Percentiles rank a stretch among this genome's conserved stretches.
Evolutionary conservation across 2,113 vertebrate species (phyloP).

Genomic region (Amblyornis subalaris): DNA sequence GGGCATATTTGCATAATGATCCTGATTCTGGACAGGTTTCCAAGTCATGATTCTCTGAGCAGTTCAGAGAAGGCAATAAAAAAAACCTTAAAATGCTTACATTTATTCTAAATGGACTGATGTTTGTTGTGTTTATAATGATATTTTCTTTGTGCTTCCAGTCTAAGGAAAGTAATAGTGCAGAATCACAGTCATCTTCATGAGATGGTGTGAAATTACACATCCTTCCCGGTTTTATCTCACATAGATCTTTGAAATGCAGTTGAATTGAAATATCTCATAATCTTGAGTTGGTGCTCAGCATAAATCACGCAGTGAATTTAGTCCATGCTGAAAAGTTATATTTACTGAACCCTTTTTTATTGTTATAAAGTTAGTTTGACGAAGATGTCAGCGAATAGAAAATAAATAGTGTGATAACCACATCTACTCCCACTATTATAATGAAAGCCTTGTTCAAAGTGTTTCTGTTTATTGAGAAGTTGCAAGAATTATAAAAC

Average conservation of each 20-base stretch:
- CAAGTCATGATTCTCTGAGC: background rate
- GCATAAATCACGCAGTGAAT: background rate
- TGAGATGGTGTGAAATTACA: background rate
- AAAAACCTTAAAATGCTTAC: background rate
- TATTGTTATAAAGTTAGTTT: background rate
- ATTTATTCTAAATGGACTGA: background rate
- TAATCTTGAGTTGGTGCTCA: background rate
- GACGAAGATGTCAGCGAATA: background rate
- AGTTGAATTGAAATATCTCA: background rate
- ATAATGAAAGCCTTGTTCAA: background rate
- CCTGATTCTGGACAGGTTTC: background rate
- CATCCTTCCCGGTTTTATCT: background rate
- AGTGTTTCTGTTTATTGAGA: background rate
- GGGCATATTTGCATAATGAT: background rate
- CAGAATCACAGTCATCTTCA: background rate
- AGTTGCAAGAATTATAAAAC: background rate
- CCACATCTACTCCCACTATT: background rate
- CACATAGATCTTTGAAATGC: background rate
- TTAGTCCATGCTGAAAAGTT: background rate
- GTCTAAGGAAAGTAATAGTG: background rate
- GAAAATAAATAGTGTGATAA: background rate
- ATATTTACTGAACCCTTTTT: background rate
- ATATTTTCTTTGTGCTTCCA: background rate
- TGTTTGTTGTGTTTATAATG: background rate
- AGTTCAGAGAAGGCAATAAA: background rate